These are phyloP conservation scores for Ceraclea dissimilis DNA, from an alignment of 2,888 invertebrate genomes.

Conservation along the genomic window DNA sequence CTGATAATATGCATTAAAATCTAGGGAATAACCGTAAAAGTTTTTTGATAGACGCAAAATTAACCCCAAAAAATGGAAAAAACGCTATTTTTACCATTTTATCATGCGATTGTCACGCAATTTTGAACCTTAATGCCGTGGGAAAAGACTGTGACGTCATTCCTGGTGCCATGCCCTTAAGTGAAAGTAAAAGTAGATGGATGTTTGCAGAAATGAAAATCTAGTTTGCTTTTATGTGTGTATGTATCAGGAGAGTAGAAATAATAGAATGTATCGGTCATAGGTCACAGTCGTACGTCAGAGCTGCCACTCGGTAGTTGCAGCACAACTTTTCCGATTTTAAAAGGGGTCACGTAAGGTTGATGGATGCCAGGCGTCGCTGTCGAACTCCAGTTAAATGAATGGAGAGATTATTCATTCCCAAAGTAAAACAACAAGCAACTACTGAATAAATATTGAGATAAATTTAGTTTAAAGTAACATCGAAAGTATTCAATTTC, in stretches of 20 bases:
- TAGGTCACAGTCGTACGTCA: constrained; percentile 2
- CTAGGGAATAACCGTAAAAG: no score
- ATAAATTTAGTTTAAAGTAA: constrained; percentile 1
- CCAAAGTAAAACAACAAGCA: background rate
- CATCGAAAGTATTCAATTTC: background rate
- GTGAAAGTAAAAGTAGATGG: background rate
- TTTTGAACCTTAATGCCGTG: no score
- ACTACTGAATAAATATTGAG: constrained; percentile 7
- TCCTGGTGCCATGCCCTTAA: no score
- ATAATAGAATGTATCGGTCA: constrained; percentile 5
- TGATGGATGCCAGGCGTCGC: constrained; percentile 12
- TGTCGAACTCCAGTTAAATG: background rate
- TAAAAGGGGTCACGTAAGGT: constrained; percentile 22
- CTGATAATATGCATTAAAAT: no score
- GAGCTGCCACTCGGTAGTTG: constrained; percentile 2
- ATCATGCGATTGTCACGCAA: no score
- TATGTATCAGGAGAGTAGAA: background rate
- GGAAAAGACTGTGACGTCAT: no score
- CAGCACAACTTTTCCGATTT: background rate
- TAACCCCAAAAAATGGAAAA: no score
- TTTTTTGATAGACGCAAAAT: no score
- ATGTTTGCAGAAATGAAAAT: no score
- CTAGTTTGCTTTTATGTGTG: background rate
- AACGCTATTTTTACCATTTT: no score
- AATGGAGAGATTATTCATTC: constrained; percentile 3